Percentiles rank a stretch among this genome's conserved stretches.
phyloP scores from a whole-genome alignment of 2,113 vertebrate species.

The Pipra filicauda region DNA sequence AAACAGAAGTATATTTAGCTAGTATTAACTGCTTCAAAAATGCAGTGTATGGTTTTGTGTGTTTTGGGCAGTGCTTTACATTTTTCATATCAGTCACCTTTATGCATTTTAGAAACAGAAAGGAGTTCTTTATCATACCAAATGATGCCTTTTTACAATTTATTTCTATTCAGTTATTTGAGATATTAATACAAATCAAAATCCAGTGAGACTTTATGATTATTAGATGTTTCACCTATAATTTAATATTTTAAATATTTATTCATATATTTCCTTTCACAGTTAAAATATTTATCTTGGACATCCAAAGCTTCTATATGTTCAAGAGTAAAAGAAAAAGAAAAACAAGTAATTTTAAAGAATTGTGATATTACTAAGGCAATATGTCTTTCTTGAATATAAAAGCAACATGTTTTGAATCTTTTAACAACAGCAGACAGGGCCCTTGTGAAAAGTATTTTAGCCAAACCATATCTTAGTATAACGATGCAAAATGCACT shows the following conservation, averaged over 20 bases:
- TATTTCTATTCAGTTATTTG: not conserved
- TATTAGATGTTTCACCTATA: not conserved
- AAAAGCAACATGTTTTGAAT: not conserved
- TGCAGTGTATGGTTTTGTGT: not conserved
- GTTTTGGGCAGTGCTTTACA: not conserved
- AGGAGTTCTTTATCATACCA: not conserved
- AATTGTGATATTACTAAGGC: not conserved
- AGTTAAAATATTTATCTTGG: not conserved
- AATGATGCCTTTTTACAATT: not conserved
- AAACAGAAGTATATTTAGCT: not conserved
- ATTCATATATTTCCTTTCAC: not conserved
- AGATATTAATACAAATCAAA: not conserved
- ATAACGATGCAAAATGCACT: not conserved
- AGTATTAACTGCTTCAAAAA: not conserved
- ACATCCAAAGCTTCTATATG: not conserved
- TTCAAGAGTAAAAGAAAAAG: not conserved
- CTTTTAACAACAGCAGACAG: not conserved
- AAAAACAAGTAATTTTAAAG: not conserved
- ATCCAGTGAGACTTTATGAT: not conserved
- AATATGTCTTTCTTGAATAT: not conserved
- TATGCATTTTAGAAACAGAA: not conserved
- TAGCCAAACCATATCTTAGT: constrained; percentile 15
- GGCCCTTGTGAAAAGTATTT: not conserved
- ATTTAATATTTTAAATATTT: not conserved
- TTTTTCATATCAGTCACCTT: not conserved